These are phyloP conservation scores for Orchestes rusci DNA, from an alignment of 2,888 invertebrate genomes.

Conservation along the genomic window DNA sequence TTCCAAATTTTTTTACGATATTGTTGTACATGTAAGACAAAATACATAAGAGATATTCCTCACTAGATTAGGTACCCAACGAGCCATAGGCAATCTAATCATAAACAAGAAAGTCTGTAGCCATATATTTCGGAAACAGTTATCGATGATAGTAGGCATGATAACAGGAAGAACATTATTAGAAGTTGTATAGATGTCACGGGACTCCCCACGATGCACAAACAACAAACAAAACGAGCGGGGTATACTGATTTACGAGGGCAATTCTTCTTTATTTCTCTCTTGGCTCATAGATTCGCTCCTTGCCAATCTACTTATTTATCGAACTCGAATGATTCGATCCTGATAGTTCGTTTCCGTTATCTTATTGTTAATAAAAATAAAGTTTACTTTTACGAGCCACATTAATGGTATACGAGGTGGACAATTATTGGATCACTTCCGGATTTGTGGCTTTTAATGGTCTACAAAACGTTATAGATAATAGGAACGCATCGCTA, in stretches of 20 bases:
- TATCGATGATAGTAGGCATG: constrained; percentile 31
- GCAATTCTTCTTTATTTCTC: constrained; percentile 47
- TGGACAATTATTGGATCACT: constrained; percentile 18
- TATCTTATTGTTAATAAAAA: constrained; percentile 27
- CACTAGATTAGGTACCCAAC: constrained; percentile 18
- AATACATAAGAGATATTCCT: too few relatives aligned
- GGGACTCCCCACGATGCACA: constrained; percentile 34
- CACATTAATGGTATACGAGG: constrained; percentile 15
- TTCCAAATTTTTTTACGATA: too few relatives aligned
- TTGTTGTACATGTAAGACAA: too few relatives aligned
- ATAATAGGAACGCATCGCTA: too few relatives aligned
- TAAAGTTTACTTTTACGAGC: constrained; percentile 22
- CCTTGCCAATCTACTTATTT: constrained; percentile 39
- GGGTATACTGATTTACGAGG: constrained; percentile 43
- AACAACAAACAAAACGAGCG: constrained; percentile 38
- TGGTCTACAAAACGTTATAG: background rate
- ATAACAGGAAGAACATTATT: constrained; percentile 40
- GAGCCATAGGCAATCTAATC: constrained; percentile 22
- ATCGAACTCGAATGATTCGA: constrained; percentile 34
- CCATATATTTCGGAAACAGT: constrained; percentile 24
- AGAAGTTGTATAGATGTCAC: constrained; percentile 39
- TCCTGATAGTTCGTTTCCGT: constrained; percentile 23
- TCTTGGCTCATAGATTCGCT: constrained; percentile 36
- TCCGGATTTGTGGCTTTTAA: constrained; percentile 9
- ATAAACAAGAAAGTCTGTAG: constrained; percentile 19